Evolutionary conservation across 2,888 invertebrate genomes (phyloP), one percentile per base, ranked within the genome.

Genomic region (Synanthedon tipuliformis): DNA sequence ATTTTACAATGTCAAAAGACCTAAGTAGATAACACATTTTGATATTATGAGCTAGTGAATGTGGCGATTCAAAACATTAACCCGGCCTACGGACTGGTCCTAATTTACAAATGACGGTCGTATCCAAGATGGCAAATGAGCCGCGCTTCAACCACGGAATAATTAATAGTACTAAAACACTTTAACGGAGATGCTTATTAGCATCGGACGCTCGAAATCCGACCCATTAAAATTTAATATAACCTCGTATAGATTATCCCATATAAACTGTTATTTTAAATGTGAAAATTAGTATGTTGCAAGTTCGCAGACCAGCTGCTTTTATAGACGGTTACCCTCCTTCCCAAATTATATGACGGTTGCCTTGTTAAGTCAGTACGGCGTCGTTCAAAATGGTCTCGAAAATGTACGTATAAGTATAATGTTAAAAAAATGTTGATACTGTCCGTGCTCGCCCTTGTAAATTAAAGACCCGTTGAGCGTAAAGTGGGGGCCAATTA

Each of bases 401-500:
- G 55, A 59, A 54, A 45, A 51, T 53, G 50, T 54, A 55, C 57
- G 53, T 56, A 61, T 57, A 12, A 49, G 53, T 56, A 61, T 57
- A 12, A 49, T 50, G 50, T 55, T 69, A 65, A 64, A 73, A 79
- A 79, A 78, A 72, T 62, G 59, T 69, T 70, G 71, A 75, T 74
- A 75, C 71, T 71, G 72, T 78, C 66, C 67, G 68, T 73, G 81
- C 70, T 73, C 69, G 75, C 82, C 80, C 80, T 83, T 83, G 75
- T 83, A 82, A 85, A 85, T 84, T 81, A 78, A 76, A 72, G 81
- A 73, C 66, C 73, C 66, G 74, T 65, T 69, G 75, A 78, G 74
- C 79, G 78, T 77, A 80, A 81, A 81, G 75, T 74, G 75, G 73
- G 65, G 73, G 64, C 82, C 82, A 87, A 85, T 86, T 84, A 86